Evolutionary conservation across 2,113 vertebrate species (phyloP).

Genomic region (Cyanoramphus novaezelandiae): DNA sequence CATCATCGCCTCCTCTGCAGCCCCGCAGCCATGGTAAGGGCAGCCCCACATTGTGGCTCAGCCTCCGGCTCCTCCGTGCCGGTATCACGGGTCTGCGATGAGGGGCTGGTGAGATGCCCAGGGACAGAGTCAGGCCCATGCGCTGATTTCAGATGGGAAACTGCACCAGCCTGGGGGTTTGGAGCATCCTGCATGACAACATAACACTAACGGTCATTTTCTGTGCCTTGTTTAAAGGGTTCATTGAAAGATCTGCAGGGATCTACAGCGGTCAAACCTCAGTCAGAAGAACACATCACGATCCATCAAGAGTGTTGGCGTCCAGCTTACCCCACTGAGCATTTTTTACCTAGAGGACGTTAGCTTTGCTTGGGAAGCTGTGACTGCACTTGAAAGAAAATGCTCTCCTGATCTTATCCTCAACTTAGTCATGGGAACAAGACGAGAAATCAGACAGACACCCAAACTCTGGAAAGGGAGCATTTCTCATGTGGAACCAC

Average conservation of each 20-base stretch:
- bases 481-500: neutral
- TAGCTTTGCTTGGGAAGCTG: neutral
- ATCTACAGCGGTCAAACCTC: neutral
- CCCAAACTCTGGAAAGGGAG: neutral
- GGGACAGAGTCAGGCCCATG: neutral
- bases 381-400: neutral
- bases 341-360: neutral
- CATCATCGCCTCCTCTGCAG: neutral
- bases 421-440: neutral
- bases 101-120: rapidly evolving
- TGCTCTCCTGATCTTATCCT: neutral
- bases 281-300: neutral
- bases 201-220: neutral
- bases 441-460: neutral
- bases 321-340: neutral
- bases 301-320: neutral
- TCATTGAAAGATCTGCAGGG: neutral
- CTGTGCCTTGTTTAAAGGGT: neutral
- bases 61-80: rapidly evolving
- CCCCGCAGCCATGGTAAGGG: neutral
- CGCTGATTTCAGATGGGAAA: neutral
- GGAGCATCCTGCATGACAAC: rapidly evolving
- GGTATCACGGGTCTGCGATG: rapidly evolving
- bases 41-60: neutral
- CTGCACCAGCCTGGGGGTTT: rapidly evolving